Evolutionary conservation across 2,113 vertebrate genomes (phyloP).

Genomic region (Neodontobutis hainanensis): DNA sequence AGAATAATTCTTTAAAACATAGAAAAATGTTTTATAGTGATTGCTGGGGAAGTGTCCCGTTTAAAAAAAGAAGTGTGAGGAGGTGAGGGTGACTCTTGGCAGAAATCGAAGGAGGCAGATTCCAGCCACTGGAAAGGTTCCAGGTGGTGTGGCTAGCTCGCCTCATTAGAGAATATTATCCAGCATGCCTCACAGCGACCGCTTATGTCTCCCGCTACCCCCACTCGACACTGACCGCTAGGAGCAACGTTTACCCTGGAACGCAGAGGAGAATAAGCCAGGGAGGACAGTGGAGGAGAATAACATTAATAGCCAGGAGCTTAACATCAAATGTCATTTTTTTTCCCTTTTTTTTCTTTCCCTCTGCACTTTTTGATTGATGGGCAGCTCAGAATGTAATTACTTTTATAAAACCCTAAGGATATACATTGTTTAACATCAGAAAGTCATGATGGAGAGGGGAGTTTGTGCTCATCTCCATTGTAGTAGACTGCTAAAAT

Average conservation of each 20-base stretch:
- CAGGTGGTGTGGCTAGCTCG: conserved; percentile 59
- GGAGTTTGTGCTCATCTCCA: conserved; percentile 2
- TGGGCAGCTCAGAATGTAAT: conserved; percentile 49
- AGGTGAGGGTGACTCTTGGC: conserved; percentile 44
- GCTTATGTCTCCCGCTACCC: conserved; percentile 7
- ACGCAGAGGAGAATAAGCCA: conserved; percentile 31
- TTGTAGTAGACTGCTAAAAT: conserved; percentile 23
- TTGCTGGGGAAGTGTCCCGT: conserved; percentile 20
- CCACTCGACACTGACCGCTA: conserved; percentile 33
- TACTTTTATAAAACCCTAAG: conserved; percentile 50
- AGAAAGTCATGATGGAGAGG: conserved; percentile 24
- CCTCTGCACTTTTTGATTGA: conserved; percentile 37
- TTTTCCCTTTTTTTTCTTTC: conserved; percentile 5
- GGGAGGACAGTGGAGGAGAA: conserved; percentile 29
- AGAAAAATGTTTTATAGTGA: neutral
- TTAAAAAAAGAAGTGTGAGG: conserved; percentile 38
- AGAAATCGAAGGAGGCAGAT: conserved; percentile 43
- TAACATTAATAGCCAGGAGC: conserved; percentile 46
- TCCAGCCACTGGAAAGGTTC: conserved; percentile 50
- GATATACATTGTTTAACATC: conserved; percentile 49
- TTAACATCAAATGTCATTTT: conserved; percentile 42
- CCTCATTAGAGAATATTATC: conserved; percentile 74
- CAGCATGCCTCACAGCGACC: conserved; percentile 55
- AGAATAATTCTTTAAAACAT: conserved; percentile 29
- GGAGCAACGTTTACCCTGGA: conserved; percentile 49